Percentiles rank a stretch among this genome's conserved stretches.
phyloP scores from a whole-genome alignment of 2,888 invertebrate species.

The Zhuqinia jingwanae region DNA sequence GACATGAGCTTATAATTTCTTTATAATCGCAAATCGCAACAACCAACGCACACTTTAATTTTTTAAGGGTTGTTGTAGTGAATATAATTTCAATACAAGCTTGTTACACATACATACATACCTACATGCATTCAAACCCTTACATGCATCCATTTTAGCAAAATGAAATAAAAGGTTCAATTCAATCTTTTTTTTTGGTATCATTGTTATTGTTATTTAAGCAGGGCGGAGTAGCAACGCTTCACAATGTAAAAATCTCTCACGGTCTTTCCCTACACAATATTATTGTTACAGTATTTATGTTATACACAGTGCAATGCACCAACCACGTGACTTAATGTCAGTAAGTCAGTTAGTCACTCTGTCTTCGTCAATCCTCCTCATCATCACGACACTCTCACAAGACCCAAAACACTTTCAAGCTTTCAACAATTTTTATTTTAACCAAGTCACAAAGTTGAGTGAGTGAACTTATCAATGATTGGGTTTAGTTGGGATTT shows the following conservation, averaged over 20 bases:
- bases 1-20: too few species aligned
- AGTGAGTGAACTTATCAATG: slow-evolving; percentile 40
- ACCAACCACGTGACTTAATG: background rate
- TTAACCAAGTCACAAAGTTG: background rate
- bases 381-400: background rate
- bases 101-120: slow-evolving; percentile 17
- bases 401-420: background rate
- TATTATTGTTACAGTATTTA: too few species aligned
- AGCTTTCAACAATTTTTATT: background rate
- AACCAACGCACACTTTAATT: background rate
- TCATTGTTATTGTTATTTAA: slow-evolving; percentile 15
- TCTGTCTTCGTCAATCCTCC: background rate
- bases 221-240: slow-evolving; percentile 15
- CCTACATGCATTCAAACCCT: slow-evolving; percentile 13
- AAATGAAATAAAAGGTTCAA: background rate
- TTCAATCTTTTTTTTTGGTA: background rate
- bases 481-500: slow-evolving; percentile 9
- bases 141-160: slow-evolving; percentile 18
- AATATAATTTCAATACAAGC: background rate
- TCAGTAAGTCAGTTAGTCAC: background rate
- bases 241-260: background rate
- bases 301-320: too few species aligned
- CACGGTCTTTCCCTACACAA: slow-evolving; percentile 1
- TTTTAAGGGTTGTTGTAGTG: background rate
- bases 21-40: too few species aligned